phyloP scores from a whole-genome alignment of 1,140 invertebrate species.

The Lithobius niger region DNA sequence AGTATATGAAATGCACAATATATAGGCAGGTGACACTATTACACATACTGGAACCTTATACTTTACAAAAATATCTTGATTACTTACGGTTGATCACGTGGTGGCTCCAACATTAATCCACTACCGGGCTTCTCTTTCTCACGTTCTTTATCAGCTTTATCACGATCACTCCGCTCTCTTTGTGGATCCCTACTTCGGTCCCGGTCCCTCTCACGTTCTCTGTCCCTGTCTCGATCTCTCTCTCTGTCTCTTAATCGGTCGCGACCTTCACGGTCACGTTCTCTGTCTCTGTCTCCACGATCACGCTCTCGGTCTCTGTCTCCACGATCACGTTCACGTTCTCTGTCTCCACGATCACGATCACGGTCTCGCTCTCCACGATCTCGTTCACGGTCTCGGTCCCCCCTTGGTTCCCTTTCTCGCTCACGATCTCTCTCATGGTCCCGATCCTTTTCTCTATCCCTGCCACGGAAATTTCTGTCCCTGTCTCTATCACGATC shows the following conservation, averaged over 20 bases:
- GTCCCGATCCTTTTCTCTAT: no score
- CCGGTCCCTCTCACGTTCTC: constrained; percentile 2
- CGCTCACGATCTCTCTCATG: neutral
- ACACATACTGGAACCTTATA: no score
- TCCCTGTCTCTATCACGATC: constrained; percentile 8
- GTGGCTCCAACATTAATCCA: neutral
- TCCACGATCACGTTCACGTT: neutral
- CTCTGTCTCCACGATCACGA: constrained; percentile 6
- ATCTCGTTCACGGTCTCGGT: neutral
- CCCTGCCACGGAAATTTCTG: no score
- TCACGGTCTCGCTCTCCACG: neutral
- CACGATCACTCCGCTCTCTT: neutral
- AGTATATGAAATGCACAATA: no score
- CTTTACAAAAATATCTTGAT: no score
- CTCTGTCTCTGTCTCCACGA: constrained; percentile 5
- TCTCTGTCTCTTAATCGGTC: constrained; percentile 9
- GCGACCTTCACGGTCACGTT: neutral
- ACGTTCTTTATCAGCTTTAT: neutral
- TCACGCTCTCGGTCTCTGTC: constrained; percentile 3
- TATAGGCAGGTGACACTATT: no score
- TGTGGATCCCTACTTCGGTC: neutral
- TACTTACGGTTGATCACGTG: no score
- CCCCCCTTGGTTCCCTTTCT: constrained; percentile 3
- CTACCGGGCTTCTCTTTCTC: constrained; percentile 10
- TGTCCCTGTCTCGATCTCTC: constrained; percentile 7